Evolutionary conservation across 1,140 invertebrate species (phyloP).

Genomic region (Glossosoma conforme): DNA sequence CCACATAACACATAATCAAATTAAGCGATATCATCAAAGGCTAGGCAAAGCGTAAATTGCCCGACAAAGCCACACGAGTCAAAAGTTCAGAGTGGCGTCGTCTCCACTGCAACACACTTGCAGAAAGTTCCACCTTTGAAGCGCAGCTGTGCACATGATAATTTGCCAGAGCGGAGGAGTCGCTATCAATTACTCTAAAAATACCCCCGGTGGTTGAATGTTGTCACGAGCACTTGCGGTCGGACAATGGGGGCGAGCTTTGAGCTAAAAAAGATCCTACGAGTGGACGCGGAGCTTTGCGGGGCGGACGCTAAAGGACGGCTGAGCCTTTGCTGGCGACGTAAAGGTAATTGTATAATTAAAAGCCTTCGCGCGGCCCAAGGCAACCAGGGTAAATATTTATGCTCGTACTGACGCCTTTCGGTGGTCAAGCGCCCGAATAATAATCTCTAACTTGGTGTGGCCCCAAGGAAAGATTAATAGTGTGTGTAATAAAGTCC

Average conservation of each 20-base stretch:
- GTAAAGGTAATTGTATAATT: slow-evolving; percentile 24
- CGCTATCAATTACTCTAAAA: neutral
- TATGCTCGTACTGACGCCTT: slow-evolving; percentile 7
- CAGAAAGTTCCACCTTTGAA: too few species aligned
- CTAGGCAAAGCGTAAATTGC: too few species aligned
- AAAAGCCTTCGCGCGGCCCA: slow-evolving; percentile 13
- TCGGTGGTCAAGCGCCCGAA: slow-evolving; percentile 5
- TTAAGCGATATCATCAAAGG: too few species aligned
- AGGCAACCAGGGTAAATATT: slow-evolving; percentile 18
- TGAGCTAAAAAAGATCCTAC: slow-evolving; percentile 2
- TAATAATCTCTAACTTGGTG: too few species aligned
- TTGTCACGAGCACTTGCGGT: slow-evolving; percentile 6
- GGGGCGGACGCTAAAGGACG: slow-evolving; percentile 5
- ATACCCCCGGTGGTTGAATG: neutral
- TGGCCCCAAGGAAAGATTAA: too few species aligned
- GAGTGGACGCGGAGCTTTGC: slow-evolving; percentile 1
- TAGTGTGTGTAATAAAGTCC: too few species aligned
- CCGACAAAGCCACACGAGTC: too few species aligned
- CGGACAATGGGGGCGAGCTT: neutral
- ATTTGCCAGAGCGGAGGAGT: too few species aligned
- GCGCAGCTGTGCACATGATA: too few species aligned
- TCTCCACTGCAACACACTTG: too few species aligned
- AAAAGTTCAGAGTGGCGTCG: too few species aligned
- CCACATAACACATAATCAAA: too few species aligned
- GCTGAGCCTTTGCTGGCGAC: neutral